Conservation (phyloP, 1,140 invertebrate species). For the Chironomus striatipennis region DNA sequence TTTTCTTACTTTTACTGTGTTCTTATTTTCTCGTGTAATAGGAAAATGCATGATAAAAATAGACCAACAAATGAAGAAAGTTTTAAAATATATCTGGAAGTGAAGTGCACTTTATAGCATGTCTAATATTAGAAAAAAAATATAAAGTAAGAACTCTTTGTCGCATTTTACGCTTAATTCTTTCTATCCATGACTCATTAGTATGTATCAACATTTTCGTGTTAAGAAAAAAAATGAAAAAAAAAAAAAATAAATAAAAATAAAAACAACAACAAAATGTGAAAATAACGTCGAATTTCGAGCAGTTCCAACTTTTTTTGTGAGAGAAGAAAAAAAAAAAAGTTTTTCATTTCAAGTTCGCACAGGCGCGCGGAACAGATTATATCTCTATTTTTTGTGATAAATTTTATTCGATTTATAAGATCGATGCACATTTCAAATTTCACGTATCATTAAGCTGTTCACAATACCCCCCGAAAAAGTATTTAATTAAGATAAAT, state of each 20-base stretch:
- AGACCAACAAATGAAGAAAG: not conserved
- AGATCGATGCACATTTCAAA: not conserved
- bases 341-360: slow-evolving; percentile 1
- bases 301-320: no score
- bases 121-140: not conserved
- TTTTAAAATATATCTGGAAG: not conserved
- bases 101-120: not conserved
- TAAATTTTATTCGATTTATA: not conserved
- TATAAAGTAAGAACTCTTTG: no score
- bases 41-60: slow-evolving; percentile 1
- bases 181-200: not conserved
- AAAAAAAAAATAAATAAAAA: not conserved
- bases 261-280: not conserved
- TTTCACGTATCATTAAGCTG: not conserved
- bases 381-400: not conserved
- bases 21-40: not conserved
- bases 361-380: not conserved
- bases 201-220: not conserved
- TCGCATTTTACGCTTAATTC: not conserved
- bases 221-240: not conserved
- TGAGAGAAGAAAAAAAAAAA: not conserved
- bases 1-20: not conserved
- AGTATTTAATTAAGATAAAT: not conserved
- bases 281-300: not conserved
- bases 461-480: not conserved